These are phyloP conservation scores for Ornithorhynchus anatinus DNA, from an alignment of 2,113 vertebrate species.

Conservation along the genomic window DNA sequence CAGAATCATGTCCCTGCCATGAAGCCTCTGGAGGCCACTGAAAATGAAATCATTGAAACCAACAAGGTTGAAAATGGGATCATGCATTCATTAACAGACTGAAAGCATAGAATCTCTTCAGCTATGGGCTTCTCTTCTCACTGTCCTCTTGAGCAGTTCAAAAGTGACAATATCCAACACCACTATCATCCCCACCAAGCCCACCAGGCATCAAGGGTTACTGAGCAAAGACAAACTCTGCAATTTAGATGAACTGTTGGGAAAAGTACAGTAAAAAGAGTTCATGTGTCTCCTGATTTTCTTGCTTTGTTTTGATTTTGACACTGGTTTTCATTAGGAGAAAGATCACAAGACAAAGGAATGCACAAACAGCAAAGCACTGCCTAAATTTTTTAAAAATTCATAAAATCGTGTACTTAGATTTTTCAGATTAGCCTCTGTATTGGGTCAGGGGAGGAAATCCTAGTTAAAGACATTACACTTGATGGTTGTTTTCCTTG, in stretches of 20 bases:
- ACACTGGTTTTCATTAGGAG: neutral
- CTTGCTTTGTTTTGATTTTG: neutral
- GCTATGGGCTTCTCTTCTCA: conserved; percentile 25
- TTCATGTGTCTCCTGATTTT: fast-evolving
- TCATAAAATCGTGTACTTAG: no score
- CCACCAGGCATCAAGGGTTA: conserved; percentile 10
- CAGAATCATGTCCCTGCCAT: no score
- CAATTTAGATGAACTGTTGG: conserved; percentile 10
- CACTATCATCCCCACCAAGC: neutral
- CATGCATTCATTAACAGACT: conserved; percentile 42
- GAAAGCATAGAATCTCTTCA: conserved; percentile 3
- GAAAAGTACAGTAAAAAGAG: neutral
- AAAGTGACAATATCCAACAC: conserved; percentile 35
- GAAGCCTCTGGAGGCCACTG: no score
- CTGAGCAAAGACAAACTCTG: conserved; percentile 31
- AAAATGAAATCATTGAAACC: conserved; percentile 39
- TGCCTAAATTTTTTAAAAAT: no score
- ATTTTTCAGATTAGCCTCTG: no score
- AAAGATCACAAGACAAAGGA: no score
- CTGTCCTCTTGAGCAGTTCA: conserved; percentile 42
- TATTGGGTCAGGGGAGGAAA: no score
- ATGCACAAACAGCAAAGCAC: no score
- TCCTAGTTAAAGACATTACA: no score
- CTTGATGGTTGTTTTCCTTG: no score
- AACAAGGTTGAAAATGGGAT: conserved; percentile 25